Conservation (phyloP, 2,888 invertebrate genomes). For the Pyrocoelia pectoralis region DNA sequence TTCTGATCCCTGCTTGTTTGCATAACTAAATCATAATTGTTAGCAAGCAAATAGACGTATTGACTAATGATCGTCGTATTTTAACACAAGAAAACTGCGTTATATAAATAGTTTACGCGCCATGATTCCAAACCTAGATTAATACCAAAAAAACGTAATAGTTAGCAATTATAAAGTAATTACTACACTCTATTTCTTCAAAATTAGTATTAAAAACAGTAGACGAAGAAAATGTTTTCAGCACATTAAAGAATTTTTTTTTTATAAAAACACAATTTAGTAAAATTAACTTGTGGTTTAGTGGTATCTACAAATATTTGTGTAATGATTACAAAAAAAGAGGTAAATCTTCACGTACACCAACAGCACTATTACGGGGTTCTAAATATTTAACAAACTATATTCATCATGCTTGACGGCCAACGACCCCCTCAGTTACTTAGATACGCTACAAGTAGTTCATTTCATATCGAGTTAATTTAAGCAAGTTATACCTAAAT, state of each 20-base stretch:
- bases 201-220: conserved; percentile 4
- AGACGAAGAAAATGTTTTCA: neutral
- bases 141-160: conserved; percentile 13
- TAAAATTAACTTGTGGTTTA: conserved; percentile 39
- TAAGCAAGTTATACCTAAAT: conserved; percentile 22
- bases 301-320: conserved; percentile 34
- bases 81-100: conserved; percentile 48
- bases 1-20: conserved; percentile 59
- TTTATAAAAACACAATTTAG: conserved; percentile 16
- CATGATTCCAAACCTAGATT: conserved; percentile 8
- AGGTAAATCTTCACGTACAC: conserved; percentile 30
- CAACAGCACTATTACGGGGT: conserved; percentile 26
- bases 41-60: conserved; percentile 58
- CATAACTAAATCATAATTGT: conserved; percentile 62
- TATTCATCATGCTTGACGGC: conserved; percentile 36
- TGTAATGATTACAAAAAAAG: conserved; percentile 19
- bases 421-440: conserved; percentile 34
- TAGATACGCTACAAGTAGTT: conserved; percentile 29
- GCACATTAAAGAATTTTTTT: conserved; percentile 11
- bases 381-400: conserved; percentile 30
- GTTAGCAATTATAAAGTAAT: neutral
- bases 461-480: conserved; percentile 26
- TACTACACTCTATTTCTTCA: neutral
- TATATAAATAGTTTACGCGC: conserved; percentile 20
- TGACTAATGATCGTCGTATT: conserved; percentile 58